phyloP scores from a whole-genome alignment of 2,888 invertebrate genomes.

The Ariolimax columbianus region DNA sequence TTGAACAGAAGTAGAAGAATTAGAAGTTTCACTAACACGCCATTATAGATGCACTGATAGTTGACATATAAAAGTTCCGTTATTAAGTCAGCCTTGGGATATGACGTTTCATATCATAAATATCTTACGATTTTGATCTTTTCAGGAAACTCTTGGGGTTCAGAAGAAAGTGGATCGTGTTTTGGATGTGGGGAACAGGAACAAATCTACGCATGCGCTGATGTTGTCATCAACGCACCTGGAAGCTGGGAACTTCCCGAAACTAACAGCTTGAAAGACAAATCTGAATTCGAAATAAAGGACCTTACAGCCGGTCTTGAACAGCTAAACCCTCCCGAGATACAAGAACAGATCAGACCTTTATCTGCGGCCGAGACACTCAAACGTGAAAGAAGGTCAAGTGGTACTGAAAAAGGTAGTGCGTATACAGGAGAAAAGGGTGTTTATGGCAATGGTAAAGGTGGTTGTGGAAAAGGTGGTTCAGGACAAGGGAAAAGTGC shows the following conservation, averaged over 20 bases:
- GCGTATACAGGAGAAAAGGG: not conserved
- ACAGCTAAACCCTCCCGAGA: not conserved
- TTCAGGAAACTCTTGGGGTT: slow-evolving; percentile 61
- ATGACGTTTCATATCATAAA: too few species aligned
- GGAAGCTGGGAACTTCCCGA: not conserved
- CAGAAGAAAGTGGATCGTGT: slow-evolving; percentile 56
- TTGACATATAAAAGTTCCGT: too few species aligned
- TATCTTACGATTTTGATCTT: not conserved
- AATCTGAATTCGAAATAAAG: not conserved
- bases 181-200: slow-evolving; percentile 60
- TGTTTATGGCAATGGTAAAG: not conserved
- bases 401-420: not conserved
- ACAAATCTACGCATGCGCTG: slow-evolving; percentile 61
- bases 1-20: too few species aligned
- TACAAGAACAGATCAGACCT: not conserved
- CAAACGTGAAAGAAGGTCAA: not conserved
- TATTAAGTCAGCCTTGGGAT: too few species aligned
- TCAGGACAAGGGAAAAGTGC: too few species aligned
- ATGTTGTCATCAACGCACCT: slow-evolving; percentile 53
- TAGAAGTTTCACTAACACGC: too few species aligned
- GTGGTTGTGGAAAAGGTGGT: too few species aligned
- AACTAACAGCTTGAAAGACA: not conserved
- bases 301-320: not conserved
- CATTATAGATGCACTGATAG: too few species aligned
- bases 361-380: not conserved